Base-by-base conservation (phyloP, 2,888 invertebrate genomes). In the Chaetogeoica ovagalla region DNA sequence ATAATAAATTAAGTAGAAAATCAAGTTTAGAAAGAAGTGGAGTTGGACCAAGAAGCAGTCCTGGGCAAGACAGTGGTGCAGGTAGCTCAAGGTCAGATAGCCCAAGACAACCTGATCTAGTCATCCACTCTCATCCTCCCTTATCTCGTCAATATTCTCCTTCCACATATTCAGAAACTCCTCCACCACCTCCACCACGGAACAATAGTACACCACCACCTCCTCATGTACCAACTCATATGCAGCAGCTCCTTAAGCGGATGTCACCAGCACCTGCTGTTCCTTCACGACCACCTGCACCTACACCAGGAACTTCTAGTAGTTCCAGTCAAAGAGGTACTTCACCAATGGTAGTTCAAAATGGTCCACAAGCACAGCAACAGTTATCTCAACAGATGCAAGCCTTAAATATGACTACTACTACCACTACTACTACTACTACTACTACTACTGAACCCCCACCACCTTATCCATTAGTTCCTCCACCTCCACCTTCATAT, bases 31-130 rank as follows among this genome's bases (percentile, higher is more conserved):
- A 96, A 87, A 90, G 94, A 71, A 95, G 95, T 86, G 87, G 93
- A 82, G 91, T 90, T 83, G 87, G 91, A 30, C 91, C 92, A 84
- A 90, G 94, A 82, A 93, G 94, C 73, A 95, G 95, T 86, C 95
- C 96, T 13, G 94, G 86, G 23, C 84, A 94, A 30, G 95, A 95
- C 85, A 94, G 94, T 77, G 95, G 94, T 23, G 94, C 94, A 19
- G 94, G 94, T 71, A 94, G 94, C 85, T 94, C 94, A 66, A 89
- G 95, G 77, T 96, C 96, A 9, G 96, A 96, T 86, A 95, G 94
- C 86, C 95, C 95, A 21, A 91, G 95, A 83, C 89, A 92, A 83
- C 82, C 83, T 43, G 79, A 79, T 71, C 70, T 79, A 79, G 86
- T 39, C 85, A 86, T 82, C 88, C 89, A 83, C n/a, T 76, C 82